Conservation (phyloP, 2,113 vertebrate genomes). For the Clarias gariepinus region DNA sequence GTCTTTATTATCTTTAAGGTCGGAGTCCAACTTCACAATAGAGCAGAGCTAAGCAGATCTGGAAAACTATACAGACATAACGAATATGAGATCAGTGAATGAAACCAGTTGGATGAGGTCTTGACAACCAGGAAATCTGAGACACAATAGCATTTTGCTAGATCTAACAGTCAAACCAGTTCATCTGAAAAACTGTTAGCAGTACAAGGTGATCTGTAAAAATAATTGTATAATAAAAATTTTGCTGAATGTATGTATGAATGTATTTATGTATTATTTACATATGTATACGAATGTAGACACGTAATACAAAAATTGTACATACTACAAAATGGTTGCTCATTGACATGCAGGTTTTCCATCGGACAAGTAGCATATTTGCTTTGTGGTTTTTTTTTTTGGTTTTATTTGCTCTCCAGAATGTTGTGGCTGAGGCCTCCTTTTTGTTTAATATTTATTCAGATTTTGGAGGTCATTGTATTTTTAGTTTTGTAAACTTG, state of each 20-base stretch:
- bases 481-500: not conserved
- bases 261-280: not conserved
- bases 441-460: slow-evolving; percentile 10
- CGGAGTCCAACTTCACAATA: slow-evolving; percentile 67
- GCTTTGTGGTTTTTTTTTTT: not conserved
- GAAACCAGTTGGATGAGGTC: not conserved
- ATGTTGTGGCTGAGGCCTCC: not conserved
- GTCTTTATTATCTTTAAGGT: slow-evolving; percentile 55
- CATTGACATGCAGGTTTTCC: not conserved
- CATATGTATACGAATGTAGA: not conserved
- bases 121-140: not conserved
- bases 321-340: not conserved
- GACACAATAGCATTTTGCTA: not conserved
- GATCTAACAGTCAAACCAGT: not conserved
- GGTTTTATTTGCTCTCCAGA: not conserved
- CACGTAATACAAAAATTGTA: not conserved
- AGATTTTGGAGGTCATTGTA: not conserved
- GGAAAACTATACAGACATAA: not conserved
- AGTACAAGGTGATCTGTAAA: not conserved
- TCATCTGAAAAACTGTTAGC: not conserved
- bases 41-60: slow-evolving; percentile 20
- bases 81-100: not conserved
- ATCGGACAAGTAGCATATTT: not conserved
- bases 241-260: not conserved
- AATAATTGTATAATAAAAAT: not conserved